phyloP scores from a whole-genome alignment of 2,888 invertebrate species.

The Scaptomyza parva region DNA sequence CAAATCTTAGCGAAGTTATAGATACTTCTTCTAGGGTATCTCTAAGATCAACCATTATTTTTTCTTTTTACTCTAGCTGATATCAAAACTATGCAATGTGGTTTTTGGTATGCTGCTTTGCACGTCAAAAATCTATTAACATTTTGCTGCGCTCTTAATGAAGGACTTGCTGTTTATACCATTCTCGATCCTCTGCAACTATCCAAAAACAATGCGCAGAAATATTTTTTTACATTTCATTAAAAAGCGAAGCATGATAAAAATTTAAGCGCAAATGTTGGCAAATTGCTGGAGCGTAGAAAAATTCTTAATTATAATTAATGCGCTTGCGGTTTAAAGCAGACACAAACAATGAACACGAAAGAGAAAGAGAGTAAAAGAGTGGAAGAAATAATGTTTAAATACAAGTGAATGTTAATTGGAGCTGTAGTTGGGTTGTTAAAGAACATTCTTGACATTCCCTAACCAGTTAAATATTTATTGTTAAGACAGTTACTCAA shows the following conservation, averaged over 20 bases:
- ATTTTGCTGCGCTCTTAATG: conserved; percentile 67
- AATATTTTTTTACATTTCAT: conserved; percentile 59
- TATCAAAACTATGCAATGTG: conserved; percentile 22
- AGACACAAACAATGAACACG: conserved; percentile 8
- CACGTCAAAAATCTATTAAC: conserved; percentile 70
- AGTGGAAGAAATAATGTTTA: neutral
- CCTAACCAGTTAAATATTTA: conserved; percentile 27
- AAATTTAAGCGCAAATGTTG: conserved; percentile 62
- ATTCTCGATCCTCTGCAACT: conserved; percentile 2
- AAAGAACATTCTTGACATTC: neutral
- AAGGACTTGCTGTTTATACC: conserved; percentile 34
- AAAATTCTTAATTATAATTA: conserved; percentile 66
- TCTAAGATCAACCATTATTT: neutral
- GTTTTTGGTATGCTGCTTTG: conserved; percentile 26
- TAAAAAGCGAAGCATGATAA: conserved; percentile 33
- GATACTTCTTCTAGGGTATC: neutral
- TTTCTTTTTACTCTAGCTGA: conserved; percentile 1
- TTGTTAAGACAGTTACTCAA: conserved; percentile 17
- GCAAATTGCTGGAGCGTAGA: conserved; percentile 58
- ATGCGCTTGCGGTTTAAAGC: conserved; percentile 32
- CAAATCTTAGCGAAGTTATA: no score
- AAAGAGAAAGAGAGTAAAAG: neutral
- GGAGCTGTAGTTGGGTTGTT: neutral
- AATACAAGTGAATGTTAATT: conserved; percentile 35
- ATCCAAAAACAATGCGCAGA: conserved; percentile 35